These are phyloP conservation scores for Diaphora mendica DNA, from an alignment of 2,888 invertebrate genomes.

Conservation along the genomic window DNA sequence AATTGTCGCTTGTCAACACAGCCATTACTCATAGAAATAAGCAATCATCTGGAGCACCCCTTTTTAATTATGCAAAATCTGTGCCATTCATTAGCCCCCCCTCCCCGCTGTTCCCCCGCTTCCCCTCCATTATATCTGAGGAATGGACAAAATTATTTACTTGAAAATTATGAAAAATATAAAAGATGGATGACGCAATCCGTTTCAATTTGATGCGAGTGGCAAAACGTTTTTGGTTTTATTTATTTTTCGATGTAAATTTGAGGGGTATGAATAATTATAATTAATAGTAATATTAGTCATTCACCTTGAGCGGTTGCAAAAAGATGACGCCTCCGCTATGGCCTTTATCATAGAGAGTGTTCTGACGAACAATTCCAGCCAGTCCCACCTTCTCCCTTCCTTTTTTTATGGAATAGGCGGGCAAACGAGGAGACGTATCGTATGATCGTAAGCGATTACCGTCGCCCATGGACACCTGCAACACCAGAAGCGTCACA, in stretches of 20 bases:
- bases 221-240: constrained; percentile 47
- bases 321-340: too few relatives aligned
- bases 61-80: constrained; percentile 85
- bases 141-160: constrained; percentile 77
- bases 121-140: constrained; percentile 58
- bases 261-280: constrained; percentile 52
- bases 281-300: neutral
- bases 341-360: too few relatives aligned
- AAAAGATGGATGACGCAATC: constrained; percentile 73
- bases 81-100: constrained; percentile 72
- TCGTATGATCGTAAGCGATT: too few relatives aligned
- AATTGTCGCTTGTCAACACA: constrained; percentile 55
- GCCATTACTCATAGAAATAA: constrained; percentile 80
- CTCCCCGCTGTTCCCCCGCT: constrained; percentile 25
- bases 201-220: constrained; percentile 69
- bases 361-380: too few relatives aligned
- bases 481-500: too few relatives aligned
- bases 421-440: too few relatives aligned
- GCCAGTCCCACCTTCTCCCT: too few relatives aligned
- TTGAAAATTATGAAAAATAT: constrained; percentile 76
- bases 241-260: constrained; percentile 54
- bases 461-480: too few relatives aligned
- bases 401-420: too few relatives aligned
- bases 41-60: constrained; percentile 78
- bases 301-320: too few relatives aligned